Conservation (phyloP, 2,888 invertebrate species). For the Pristionchus entomophagus region DNA sequence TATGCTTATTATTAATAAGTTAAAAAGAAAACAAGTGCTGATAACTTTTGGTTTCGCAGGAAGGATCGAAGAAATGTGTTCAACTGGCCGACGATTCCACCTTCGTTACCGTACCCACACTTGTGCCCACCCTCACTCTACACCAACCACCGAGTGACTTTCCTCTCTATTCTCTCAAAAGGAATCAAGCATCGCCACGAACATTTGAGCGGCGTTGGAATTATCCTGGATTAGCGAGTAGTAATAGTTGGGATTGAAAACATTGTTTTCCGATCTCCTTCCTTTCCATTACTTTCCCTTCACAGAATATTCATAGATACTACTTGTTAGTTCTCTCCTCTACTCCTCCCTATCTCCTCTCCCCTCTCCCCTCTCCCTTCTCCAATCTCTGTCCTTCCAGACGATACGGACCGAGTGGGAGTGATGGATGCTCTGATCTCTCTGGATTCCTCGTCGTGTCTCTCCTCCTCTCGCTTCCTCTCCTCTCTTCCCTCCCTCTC, state of each 20-base stretch:
- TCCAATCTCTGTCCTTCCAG: too few relatives aligned
- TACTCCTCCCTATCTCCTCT: too few relatives aligned
- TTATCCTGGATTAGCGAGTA: not conserved
- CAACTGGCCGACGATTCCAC: slow-evolving; percentile 55
- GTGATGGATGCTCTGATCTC: not conserved
- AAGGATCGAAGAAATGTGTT: slow-evolving; percentile 51
- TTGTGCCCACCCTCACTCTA: slow-evolving; percentile 47
- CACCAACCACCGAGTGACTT: slow-evolving; percentile 35
- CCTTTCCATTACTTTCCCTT: not conserved
- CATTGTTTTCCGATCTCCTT: not conserved
- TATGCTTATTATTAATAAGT: too few relatives aligned
- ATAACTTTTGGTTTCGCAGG: too few relatives aligned
- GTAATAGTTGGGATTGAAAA: not conserved
- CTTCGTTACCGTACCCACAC: slow-evolving; percentile 51
- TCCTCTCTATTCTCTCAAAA: not conserved
- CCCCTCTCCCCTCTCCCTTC: too few relatives aligned
- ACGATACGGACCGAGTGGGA: not conserved
- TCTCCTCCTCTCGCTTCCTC: slow-evolving; percentile 21
- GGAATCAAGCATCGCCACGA: not conserved
- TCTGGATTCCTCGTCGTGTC: not conserved
- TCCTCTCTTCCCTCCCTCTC: not conserved
- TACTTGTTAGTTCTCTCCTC: too few relatives aligned
- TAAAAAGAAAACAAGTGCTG: too few relatives aligned
- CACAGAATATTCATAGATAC: not conserved
- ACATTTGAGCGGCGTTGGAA: not conserved